These are phyloP conservation scores for Syngnathus scovelli DNA, from an alignment of 2,113 vertebrate species.

Conservation along the genomic window DNA sequence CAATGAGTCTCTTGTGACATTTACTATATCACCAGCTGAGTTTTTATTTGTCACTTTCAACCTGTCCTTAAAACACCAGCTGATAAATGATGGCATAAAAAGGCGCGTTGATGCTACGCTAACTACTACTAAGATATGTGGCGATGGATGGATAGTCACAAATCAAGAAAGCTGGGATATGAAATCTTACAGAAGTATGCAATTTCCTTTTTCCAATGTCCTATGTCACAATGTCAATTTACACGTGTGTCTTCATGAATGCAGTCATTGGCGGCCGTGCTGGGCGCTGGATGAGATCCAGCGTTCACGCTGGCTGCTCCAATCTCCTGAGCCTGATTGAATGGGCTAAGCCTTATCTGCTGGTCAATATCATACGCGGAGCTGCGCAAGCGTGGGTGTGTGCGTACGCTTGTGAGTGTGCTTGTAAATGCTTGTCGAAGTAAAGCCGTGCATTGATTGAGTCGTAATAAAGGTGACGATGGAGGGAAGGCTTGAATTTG, in stretches of 20 bases:
- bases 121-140: too few species aligned
- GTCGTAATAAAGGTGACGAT: slow-evolving; percentile 68
- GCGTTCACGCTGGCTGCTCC: slow-evolving; percentile 55
- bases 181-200: too few species aligned
- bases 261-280: slow-evolving; percentile 45
- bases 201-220: too few species aligned
- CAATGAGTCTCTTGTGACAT: slow-evolving; percentile 4
- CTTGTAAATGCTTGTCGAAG: slow-evolving; percentile 75
- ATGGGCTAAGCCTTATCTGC: slow-evolving; percentile 63
- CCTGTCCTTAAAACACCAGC: not conserved
- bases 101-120: too few species aligned
- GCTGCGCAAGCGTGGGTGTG: slow-evolving; percentile 62
- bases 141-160: too few species aligned
- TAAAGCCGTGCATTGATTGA: slow-evolving; percentile 70
- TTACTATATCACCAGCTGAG: not conserved
- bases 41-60: not conserved
- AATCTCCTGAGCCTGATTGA: slow-evolving; percentile 66
- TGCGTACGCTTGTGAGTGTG: slow-evolving; percentile 63
- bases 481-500: slow-evolving; percentile 46
- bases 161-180: too few species aligned
- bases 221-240: too few species aligned
- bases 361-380: slow-evolving; percentile 69
- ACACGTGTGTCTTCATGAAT: slow-evolving; percentile 54
- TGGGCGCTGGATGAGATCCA: slow-evolving; percentile 52
- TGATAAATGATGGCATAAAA: not conserved